Evolutionary conservation across 1,140 invertebrate species (phyloP).

Genomic region (Eupristina koningsbergeri): DNA sequence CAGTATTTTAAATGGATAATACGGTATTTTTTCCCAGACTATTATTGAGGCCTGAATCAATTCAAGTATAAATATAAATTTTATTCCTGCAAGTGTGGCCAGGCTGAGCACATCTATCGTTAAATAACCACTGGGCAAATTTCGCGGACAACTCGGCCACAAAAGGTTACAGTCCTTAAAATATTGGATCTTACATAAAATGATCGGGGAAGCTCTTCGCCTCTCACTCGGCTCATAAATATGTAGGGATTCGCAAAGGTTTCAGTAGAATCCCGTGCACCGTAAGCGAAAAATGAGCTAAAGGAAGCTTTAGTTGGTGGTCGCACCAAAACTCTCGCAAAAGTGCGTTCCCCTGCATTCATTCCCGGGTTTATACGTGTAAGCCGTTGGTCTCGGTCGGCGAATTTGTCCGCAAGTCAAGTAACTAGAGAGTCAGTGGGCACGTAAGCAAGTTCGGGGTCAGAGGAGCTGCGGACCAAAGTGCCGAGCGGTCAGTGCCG

Average conservation of each 20-base stretch:
- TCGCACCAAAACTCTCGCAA: neutral
- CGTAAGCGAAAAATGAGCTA: neutral
- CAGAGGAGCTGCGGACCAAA: constrained; percentile 59
- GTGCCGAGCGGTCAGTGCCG: constrained; percentile 65
- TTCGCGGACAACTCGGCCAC: neutral
- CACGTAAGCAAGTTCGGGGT: constrained; percentile 48
- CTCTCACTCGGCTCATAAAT: constrained; percentile 7
- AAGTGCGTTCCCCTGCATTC: neutral
- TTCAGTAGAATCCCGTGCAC: neutral
- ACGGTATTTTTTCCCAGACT: neutral
- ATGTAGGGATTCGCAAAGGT: neutral
- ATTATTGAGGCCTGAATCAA: neutral
- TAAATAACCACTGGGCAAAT: neutral
- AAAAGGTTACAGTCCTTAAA: neutral
- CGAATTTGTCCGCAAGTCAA: neutral
- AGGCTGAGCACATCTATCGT: neutral
- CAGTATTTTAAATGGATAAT: neutral
- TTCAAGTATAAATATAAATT: neutral
- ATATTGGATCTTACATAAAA: neutral
- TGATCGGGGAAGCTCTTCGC: neutral
- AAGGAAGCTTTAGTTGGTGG: constrained; percentile 17
- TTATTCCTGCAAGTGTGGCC: neutral
- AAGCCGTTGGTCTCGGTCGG: neutral
- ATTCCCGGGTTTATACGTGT: neutral
- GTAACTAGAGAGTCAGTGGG: neutral